phyloP scores from a whole-genome alignment of 1,140 invertebrate species.

The Carposina sasakii region DNA sequence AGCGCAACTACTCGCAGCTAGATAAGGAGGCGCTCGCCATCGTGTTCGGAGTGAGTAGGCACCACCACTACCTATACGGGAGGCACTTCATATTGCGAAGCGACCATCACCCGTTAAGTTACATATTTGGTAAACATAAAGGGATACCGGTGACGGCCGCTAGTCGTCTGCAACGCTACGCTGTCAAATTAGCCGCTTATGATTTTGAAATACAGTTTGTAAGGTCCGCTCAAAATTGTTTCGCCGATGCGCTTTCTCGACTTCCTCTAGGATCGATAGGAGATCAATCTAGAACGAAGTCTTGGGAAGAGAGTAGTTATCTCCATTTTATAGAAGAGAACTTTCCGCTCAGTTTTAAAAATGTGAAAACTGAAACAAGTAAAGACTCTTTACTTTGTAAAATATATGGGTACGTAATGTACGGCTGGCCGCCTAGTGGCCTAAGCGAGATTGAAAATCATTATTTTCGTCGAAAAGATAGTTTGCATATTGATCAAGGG shows the following conservation, averaged over 20 bases:
- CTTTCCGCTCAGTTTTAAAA: conserved; percentile 10
- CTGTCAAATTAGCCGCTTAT: conserved; percentile 22
- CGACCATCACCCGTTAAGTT: conserved; percentile 51
- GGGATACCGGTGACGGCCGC: conserved; percentile 25
- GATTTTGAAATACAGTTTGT: conserved; percentile 11
- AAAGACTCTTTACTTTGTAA: conserved; percentile 10
- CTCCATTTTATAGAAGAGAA: conserved; percentile 9
- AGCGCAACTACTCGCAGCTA: conserved; percentile 66
- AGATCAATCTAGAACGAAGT: not conserved
- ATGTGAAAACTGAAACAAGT: conserved; percentile 6
- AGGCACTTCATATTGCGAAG: conserved; percentile 23
- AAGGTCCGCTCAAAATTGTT: conserved; percentile 2
- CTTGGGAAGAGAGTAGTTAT: not conserved
- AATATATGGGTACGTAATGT: conserved; percentile 15
- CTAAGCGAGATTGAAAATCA: conserved; percentile 10
- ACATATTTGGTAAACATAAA: conserved; percentile 38
- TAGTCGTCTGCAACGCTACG: conserved; percentile 37
- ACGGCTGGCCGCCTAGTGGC: conserved; percentile 21
- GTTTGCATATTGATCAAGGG: conserved; percentile 23
- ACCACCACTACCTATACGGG: conserved; percentile 69
- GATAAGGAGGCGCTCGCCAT: conserved; percentile 70
- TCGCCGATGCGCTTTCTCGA: conserved; percentile 7
- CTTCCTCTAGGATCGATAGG: conserved; percentile 3
- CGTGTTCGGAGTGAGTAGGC: conserved; percentile 58
- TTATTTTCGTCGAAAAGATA: conserved; percentile 17